A percentile compares a stretch with the other conserved stretches of the same genome.
These are phyloP conservation scores for Drosophila colorata DNA, from an alignment of 2,888 invertebrate genomes.

Conservation along the genomic window DNA sequence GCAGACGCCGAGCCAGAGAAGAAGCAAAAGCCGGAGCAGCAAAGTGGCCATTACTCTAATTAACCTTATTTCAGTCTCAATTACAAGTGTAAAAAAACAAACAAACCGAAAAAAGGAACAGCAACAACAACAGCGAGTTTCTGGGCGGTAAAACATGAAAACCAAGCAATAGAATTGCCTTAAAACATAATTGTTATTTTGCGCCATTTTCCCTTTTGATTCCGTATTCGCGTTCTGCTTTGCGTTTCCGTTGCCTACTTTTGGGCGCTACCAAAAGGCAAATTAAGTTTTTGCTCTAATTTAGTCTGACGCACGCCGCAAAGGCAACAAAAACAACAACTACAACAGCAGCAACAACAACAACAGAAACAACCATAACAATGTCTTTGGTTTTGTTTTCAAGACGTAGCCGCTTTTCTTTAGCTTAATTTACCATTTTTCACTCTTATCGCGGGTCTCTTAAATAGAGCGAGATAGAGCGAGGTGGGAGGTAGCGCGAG, in stretches of 20 bases:
- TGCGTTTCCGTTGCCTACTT: constrained; percentile 55
- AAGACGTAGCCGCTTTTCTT: constrained; percentile 58
- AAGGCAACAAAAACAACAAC: constrained; percentile 19
- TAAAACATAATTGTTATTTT: constrained; percentile 82
- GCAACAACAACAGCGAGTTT: constrained; percentile 32
- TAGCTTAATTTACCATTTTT: constrained; percentile 81
- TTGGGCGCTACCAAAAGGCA: constrained; percentile 75
- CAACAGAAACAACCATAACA: constrained; percentile 50
- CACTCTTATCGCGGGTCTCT: constrained; percentile 73
- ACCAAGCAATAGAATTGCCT: constrained; percentile 79
- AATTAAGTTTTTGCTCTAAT: constrained; percentile 81
- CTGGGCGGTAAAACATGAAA: constrained; percentile 42
- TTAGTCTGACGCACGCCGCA: constrained; percentile 75
- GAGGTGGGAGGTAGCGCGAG: constrained; percentile 3
- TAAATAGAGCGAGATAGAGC: constrained; percentile 21
- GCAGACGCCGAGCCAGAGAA: not conserved
- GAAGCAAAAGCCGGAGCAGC: constrained; percentile 26
- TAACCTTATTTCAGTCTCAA: constrained; percentile 81
- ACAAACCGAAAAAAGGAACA: constrained; percentile 36
- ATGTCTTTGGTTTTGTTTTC: constrained; percentile 58
- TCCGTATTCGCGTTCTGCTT: constrained; percentile 43
- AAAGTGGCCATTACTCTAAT: constrained; percentile 80
- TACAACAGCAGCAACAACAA: constrained; percentile 22
- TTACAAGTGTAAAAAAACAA: constrained; percentile 67
- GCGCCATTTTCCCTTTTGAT: constrained; percentile 72